phyloP scores from a whole-genome alignment of 2,888 invertebrate genomes.

The Pycnomerus fuliginosus region DNA sequence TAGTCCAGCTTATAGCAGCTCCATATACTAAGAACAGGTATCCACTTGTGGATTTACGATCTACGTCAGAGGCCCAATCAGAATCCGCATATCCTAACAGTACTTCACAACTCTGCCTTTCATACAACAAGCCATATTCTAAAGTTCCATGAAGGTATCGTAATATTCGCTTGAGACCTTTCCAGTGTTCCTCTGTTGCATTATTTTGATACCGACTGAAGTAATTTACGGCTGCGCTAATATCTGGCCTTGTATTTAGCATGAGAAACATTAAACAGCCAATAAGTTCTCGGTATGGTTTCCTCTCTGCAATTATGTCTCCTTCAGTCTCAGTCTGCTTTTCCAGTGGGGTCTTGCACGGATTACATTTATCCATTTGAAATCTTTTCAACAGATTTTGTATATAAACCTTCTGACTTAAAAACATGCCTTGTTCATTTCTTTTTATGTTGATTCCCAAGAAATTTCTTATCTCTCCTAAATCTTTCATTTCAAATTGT shows the following conservation, averaged over 20 bases:
- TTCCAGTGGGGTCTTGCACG: background rate
- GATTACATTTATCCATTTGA: background rate
- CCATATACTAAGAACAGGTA: conserved; percentile 34
- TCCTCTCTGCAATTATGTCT: background rate
- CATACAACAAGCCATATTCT: conserved; percentile 10
- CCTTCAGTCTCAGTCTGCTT: background rate
- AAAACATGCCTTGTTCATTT: background rate
- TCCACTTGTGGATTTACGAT: conserved; percentile 40
- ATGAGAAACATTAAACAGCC: conserved; percentile 25
- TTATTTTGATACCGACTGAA: conserved; percentile 23
- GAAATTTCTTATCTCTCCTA: background rate
- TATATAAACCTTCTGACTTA: background rate
- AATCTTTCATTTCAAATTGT: conserved; percentile 2
- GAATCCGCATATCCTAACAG: conserved; percentile 34
- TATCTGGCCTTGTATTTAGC: conserved; percentile 17
- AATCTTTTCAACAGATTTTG: background rate
- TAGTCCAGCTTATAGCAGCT: conserved; percentile 36
- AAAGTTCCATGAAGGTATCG: conserved; percentile 25
- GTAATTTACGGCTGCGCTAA: conserved; percentile 14
- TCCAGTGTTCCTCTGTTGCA: conserved; percentile 14
- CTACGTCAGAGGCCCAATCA: conserved; percentile 37
- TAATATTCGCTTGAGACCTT: conserved; percentile 24
- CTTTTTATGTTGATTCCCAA: background rate
- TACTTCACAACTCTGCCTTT: conserved; percentile 1
- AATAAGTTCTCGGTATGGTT: conserved; percentile 22